Evolutionary conservation across 1,140 invertebrate species (phyloP), one percentile per base, ranked within the genome.

Genomic region (Drosophila malerkotliana): DNA sequence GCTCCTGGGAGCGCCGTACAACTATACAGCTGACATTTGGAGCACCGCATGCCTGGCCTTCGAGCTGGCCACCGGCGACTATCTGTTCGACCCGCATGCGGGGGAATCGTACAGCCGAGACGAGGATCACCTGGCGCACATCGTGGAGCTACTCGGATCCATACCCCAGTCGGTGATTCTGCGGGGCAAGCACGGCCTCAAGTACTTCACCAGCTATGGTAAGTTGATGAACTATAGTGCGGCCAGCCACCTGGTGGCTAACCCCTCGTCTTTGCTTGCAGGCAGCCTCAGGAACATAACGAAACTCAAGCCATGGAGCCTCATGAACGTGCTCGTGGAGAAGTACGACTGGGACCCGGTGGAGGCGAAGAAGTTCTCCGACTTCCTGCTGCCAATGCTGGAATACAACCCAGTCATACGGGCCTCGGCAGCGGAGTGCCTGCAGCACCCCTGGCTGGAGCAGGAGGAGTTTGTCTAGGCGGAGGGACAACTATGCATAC

Each of bases 11-110:
- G 96, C 98, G 54, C 97, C 97, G 1, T 99, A 99, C 93, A 97
- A 95, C 64, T 96, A 98, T 44, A 97, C 98, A 6, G 98, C 98
- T 28, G 98, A 99, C 93, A 98, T 99, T 79, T 99, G 98, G 98
- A 98, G 97, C 79, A 98, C 98, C 15, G 98, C 98, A 51, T 99
- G 98, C 91, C 98, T 99, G 96, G 97, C 98, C 34, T 99, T 99
- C 93, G 99, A 99, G 93, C 93, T 99, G 73, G 98, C 98, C 6
- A 99, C 98, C 21, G 99, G 99, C 56, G 99, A 99, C 93, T 99
- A 99, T 93, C 93, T 99, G 63, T 99, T 99, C 93, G 98, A 99
- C 93, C 98, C 99, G 37, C 98, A 99, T 92, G 97, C 97, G 59
- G 90, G 96, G 15, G 95, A 96, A 76, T 95, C 95, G 12, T 97